phyloP scores from a whole-genome alignment of 2,113 vertebrate species.

The Hydrochoerus hydrochaeris region DNA sequence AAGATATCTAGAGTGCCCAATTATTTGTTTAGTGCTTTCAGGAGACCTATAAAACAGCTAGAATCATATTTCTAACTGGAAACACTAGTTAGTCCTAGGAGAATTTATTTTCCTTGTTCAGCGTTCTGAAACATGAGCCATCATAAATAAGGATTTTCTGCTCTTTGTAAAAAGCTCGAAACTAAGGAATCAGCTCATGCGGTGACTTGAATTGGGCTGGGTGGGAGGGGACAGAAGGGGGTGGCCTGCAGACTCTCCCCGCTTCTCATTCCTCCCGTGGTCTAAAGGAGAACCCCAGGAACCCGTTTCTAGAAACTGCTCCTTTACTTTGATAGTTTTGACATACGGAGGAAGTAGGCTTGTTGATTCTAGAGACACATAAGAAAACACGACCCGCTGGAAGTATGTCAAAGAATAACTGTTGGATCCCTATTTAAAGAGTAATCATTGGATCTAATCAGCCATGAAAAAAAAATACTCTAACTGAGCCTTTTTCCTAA shows the following conservation, averaged over 20 bases:
- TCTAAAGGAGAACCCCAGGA: background rate
- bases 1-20: background rate
- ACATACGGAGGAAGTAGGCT: slow-evolving; percentile 11
- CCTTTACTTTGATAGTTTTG: slow-evolving; percentile 30
- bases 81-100: slow-evolving; percentile 42
- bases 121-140: slow-evolving; percentile 46
- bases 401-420: slow-evolving; percentile 33
- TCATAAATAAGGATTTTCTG: background rate
- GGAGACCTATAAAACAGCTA: background rate
- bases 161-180: background rate
- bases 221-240: too few relatives aligned
- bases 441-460: background rate
- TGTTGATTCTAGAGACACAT: background rate
- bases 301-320: background rate
- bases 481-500: slow-evolving; percentile 34
- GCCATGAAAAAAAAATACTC: background rate
- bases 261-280: background rate
- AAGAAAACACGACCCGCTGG: background rate
- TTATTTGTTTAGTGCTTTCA: slow-evolving; percentile 40
- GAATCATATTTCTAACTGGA: slow-evolving; percentile 58
- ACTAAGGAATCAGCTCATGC: background rate
- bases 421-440: background rate
- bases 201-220: background rate
- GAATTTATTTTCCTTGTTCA: background rate
- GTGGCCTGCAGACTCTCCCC: background rate